phyloP scores from a whole-genome alignment of 2,113 vertebrate species.

The Amia ocellicauda region DNA sequence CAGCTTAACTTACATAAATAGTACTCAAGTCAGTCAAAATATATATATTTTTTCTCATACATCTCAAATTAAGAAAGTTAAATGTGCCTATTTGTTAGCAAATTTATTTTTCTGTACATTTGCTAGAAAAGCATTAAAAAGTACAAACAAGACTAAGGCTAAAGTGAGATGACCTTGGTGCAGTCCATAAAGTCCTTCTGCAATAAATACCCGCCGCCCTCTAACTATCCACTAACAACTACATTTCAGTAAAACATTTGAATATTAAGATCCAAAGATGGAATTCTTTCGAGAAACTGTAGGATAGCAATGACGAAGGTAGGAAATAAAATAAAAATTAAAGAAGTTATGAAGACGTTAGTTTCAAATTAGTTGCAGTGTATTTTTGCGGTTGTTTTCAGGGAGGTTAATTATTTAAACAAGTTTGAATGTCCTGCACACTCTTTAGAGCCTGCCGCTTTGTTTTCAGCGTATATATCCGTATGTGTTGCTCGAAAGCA shows the following conservation, averaged over 20 bases:
- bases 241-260: constrained; percentile 14
- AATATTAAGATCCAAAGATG: constrained; percentile 5
- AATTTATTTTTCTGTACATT: constrained; percentile 18
- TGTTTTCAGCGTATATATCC: too few relatives aligned
- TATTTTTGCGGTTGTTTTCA: not conserved
- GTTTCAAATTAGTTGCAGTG: not conserved
- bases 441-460: too few relatives aligned
- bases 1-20: constrained; percentile 23
- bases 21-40: constrained; percentile 28
- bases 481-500: not conserved
- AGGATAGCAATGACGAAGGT: constrained; percentile 4
- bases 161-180: constrained; percentile 16
- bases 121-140: constrained; percentile 13
- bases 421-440: too few relatives aligned
- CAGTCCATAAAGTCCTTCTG: constrained; percentile 19
- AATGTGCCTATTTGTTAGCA: constrained; percentile 23
- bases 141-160: constrained; percentile 15
- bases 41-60: constrained; percentile 20
- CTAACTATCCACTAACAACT: constrained; percentile 5
- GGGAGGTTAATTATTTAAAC: too few relatives aligned
- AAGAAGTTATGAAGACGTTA: not conserved
- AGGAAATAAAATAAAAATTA: constrained; percentile 12
- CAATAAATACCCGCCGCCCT: constrained; percentile 23
- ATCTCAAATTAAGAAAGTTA: constrained; percentile 17
- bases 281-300: constrained; percentile 1